These are phyloP conservation scores for Gari tellinella DNA, from an alignment of 2,888 invertebrate genomes.

Conservation along the genomic window DNA sequence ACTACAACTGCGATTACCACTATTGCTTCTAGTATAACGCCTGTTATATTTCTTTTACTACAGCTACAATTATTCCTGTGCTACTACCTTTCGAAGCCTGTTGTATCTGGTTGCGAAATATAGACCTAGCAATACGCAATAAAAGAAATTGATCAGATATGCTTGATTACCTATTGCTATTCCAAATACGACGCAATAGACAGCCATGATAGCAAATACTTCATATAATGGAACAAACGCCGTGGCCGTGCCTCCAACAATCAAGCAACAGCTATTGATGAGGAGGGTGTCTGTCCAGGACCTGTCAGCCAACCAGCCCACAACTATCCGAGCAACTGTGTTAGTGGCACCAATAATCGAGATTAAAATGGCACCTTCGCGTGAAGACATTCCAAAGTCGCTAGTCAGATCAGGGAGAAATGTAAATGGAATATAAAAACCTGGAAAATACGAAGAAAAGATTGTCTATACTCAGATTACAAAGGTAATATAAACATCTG, in stretches of 20 bases:
- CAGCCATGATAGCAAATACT: conserved; percentile 90
- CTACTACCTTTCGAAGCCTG: too few species aligned
- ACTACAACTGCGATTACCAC: too few species aligned
- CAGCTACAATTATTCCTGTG: too few species aligned
- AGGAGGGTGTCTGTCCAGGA: conserved; percentile 92
- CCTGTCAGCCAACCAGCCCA: conserved; percentile 92
- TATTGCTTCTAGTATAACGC: too few species aligned
- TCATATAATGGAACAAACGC: conserved; percentile 93
- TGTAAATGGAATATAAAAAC: conserved; percentile 97
- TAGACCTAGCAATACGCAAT: too few species aligned
- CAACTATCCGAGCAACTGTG: conserved; percentile 95
- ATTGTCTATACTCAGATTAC: too few species aligned
- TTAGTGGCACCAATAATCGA: conserved; percentile 90
- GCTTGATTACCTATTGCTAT: conserved; percentile 85
- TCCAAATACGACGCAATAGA: conserved; percentile 95
- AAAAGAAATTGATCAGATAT: too few species aligned
- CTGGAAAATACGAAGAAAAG: conserved; percentile 85
- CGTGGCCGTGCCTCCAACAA: conserved; percentile 94
- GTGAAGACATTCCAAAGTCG: conserved; percentile 63
- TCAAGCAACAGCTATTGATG: conserved; percentile 95
- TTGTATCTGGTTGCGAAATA: too few species aligned
- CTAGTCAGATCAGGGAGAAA: conserved; percentile 86
- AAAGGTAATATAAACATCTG: too few species aligned
- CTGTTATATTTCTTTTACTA: too few species aligned
- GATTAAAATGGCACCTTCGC: conserved; percentile 55